A percentile compares a stretch with the other conserved stretches of the same genome.
Conservation (phyloP, 2,113 vertebrate species). For the Jacana jacana region DNA sequence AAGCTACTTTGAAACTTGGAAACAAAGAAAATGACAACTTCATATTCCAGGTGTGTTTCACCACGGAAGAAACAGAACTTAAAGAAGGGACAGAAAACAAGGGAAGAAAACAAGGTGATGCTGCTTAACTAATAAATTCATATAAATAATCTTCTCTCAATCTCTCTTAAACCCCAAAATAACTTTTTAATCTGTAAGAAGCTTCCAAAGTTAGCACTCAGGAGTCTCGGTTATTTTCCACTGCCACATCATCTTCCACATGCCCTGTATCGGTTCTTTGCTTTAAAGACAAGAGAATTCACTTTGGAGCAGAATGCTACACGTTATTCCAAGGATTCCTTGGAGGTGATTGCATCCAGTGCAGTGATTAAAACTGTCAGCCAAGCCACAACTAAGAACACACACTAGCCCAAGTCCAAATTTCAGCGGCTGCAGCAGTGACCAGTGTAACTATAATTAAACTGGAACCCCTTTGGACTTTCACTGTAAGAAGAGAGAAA, state of each 20-base stretch:
- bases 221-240: conserved; percentile 59
- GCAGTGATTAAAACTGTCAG: neutral
- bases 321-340: neutral
- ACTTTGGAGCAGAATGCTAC: neutral
- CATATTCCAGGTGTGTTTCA: neutral
- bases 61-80: neutral
- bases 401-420: neutral
- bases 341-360: neutral
- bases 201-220: conserved; percentile 48
- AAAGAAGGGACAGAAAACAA: neutral
- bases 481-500: neutral
- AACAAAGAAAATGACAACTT: neutral
- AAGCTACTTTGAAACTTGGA: neutral
- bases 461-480: neutral
- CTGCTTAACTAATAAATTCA: conserved; percentile 27
- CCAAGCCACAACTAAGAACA: neutral
- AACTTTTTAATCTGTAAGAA: conserved; percentile 57
- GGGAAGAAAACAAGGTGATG: neutral
- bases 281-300: neutral
- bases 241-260: neutral
- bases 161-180: conserved; percentile 9
- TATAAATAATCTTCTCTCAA: conserved; percentile 32
- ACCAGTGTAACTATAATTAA: neutral
- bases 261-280: neutral
- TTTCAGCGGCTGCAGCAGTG: neutral